Percentiles rank a stretch among this genome's conserved stretches.
Conservation (phyloP, 1,140 invertebrate genomes). For the Temnothorax longispinosus region DNA sequence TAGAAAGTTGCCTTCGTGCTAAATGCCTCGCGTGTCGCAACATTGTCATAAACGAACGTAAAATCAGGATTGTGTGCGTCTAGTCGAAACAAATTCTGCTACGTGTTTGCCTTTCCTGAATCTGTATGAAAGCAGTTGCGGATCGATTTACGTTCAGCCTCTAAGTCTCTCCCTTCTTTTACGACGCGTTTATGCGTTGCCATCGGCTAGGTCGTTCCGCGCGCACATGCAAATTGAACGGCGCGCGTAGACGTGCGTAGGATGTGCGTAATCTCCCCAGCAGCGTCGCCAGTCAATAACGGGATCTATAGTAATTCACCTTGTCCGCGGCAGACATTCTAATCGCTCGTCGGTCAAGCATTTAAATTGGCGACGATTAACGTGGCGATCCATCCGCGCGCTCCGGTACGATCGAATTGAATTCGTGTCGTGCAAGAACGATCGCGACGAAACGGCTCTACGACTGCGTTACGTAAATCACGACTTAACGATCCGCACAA, state of each 20-base stretch:
- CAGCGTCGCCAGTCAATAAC: constrained; percentile 53
- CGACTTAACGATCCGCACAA: not conserved
- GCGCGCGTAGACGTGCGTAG: constrained; percentile 39
- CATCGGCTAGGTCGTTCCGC: constrained; percentile 54
- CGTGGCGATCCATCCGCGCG: not conserved
- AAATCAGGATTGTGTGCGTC: not conserved
- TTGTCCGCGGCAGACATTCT: constrained; percentile 37
- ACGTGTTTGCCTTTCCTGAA: not conserved
- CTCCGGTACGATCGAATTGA: not conserved
- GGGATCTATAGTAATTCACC: constrained; percentile 64
- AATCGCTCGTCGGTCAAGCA: constrained; percentile 31
- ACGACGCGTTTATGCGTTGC: constrained; percentile 18
- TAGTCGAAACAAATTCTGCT: not conserved
- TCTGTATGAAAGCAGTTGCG: not conserved
- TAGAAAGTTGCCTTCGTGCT: not conserved
- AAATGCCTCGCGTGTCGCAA: not conserved
- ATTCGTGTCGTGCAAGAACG: constrained; percentile 3
- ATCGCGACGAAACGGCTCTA: not conserved
- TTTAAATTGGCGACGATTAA: constrained; percentile 38
- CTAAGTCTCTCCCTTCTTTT: not conserved
- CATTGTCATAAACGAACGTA: not conserved
- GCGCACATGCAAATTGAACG: constrained; percentile 57
- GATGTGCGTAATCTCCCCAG: constrained; percentile 36
- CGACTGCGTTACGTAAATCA: constrained; percentile 1
- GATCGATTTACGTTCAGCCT: not conserved